Percentiles rank a stretch among this genome's conserved stretches.
Evolutionary conservation across 2,888 invertebrate genomes (phyloP).

Genomic region (Oxystoma pomonae): DNA sequence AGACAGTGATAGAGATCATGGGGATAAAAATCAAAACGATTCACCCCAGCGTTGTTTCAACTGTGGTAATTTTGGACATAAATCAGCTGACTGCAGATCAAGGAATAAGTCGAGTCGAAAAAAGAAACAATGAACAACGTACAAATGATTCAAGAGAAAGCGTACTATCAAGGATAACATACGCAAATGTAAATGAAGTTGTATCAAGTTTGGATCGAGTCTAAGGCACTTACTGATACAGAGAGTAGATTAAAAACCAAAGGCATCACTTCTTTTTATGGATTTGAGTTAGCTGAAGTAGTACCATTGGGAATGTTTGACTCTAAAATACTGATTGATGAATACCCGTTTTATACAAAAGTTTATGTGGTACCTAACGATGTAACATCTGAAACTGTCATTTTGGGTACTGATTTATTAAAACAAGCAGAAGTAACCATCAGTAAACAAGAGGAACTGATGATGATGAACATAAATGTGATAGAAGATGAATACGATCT

Average conservation of each 20-base stretch:
- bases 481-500: conserved; percentile 8
- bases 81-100: conserved; percentile 15
- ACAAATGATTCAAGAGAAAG: no score
- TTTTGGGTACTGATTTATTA: conserved; percentile 20
- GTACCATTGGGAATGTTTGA: conserved; percentile 18
- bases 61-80: conserved; percentile 19
- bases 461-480: conserved; percentile 7
- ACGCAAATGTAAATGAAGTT: conserved; percentile 13
- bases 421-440: conserved; percentile 20
- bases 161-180: not conserved
- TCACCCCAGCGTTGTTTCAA: conserved; percentile 14
- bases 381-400: conserved; percentile 10
- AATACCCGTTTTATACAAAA: conserved; percentile 11
- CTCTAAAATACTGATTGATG: conserved; percentile 15
- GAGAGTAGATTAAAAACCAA: no score
- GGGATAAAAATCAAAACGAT: not conserved
- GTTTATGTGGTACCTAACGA: conserved; percentile 21
- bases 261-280: no score
- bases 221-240: no score
- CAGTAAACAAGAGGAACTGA: not conserved
- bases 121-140: no score
- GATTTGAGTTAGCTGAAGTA: conserved; percentile 16
- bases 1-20: no score
- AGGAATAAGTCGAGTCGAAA: no score
- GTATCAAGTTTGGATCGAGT: no score